A percentile compares a stretch with the other conserved stretches of the same genome.
phyloP scores from a whole-genome alignment of 2,797 vertebrate genomes.

The Xenentodon cancila region DNA sequence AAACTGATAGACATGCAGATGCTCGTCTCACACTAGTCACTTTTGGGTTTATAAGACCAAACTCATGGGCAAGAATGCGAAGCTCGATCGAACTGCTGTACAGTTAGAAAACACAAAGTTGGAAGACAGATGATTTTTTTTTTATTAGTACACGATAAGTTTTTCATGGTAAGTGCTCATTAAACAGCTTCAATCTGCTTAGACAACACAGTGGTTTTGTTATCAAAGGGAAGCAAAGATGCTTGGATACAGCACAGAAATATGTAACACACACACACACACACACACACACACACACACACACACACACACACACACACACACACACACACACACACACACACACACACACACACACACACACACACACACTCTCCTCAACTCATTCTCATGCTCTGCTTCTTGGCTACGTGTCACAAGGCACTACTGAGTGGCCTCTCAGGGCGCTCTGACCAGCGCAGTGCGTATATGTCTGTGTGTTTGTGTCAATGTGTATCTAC shows the following conservation, averaged over 20 bases:
- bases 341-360: background rate
- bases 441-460: conserved; percentile 22
- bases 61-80: conserved; percentile 22
- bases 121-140: background rate
- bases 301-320: no score
- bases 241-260: conserved; percentile 7
- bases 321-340: background rate
- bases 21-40: conserved; percentile 18
- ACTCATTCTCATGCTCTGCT: conserved; percentile 80
- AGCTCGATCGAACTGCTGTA: no score
- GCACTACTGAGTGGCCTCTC: conserved; percentile 58
- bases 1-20: background rate
- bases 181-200: background rate
- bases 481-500: conserved; percentile 33
- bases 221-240: background rate
- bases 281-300: no score
- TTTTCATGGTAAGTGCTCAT: background rate
- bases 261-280: background rate
- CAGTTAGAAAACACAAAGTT: background rate
- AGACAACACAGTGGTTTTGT: background rate
- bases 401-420: conserved; percentile 72
- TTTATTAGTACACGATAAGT: no score
- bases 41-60: conserved; percentile 10
- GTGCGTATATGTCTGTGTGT: conserved; percentile 8
- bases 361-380: background rate